A percentile compares a stretch with the other conserved stretches of the same genome.
These are phyloP conservation scores for Phlogophora meticulosa DNA, from an alignment of 2,888 invertebrate genomes.

Conservation along the genomic window DNA sequence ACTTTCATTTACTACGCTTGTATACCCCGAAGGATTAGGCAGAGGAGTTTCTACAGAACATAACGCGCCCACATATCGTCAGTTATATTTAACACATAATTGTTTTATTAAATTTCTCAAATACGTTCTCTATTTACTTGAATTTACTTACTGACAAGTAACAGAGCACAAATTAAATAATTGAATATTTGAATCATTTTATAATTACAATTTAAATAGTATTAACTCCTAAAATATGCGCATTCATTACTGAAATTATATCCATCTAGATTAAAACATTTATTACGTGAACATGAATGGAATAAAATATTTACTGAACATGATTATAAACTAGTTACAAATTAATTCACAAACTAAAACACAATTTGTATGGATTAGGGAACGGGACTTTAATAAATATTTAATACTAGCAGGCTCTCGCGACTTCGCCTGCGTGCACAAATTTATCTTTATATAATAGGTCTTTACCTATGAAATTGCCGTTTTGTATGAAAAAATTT, in stretches of 20 bases:
- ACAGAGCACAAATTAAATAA: not conserved
- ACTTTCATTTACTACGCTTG: no score
- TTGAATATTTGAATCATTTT: conserved; percentile 20
- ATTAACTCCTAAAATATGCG: conserved; percentile 28
- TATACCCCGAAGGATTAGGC: no score
- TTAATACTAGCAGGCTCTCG: conserved; percentile 2
- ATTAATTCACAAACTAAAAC: conserved; percentile 34
- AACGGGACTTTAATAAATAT: conserved; percentile 26
- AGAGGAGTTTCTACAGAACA: no score
- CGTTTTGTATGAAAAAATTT: no score
- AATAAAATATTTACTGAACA: not conserved
- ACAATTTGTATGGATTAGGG: conserved; percentile 28
- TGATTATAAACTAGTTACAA: conserved; percentile 12
- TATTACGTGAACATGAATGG: not conserved
- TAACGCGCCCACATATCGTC: no score
- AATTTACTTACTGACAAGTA: not conserved
- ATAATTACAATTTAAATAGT: conserved; percentile 19
- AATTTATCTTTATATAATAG: not conserved
- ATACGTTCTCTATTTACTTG: not conserved
- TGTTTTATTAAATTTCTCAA: not conserved
- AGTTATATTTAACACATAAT: no score
- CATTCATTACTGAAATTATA: conserved; percentile 14
- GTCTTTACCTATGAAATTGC: no score
- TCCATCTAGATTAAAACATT: conserved; percentile 6
- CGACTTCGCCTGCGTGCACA: conserved; percentile 1